Evolutionary conservation across 92 coral and sea anemone genomes (phyloP).

Genomic region (Blastomussa wellsi): DNA sequence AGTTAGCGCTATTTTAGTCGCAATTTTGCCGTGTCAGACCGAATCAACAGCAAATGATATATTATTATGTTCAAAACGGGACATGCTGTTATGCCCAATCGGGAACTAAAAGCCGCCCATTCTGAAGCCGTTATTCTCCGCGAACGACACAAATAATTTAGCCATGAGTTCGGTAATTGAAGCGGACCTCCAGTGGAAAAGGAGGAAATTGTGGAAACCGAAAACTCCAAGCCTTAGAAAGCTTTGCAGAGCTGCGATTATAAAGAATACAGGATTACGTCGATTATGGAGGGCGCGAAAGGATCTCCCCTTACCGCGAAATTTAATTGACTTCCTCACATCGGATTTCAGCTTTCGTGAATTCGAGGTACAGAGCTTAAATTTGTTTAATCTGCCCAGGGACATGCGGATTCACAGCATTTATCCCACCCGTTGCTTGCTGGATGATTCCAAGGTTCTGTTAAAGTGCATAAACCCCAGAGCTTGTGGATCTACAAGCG

Average conservation of each 20-base stretch:
- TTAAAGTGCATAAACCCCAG: constrained; percentile 63
- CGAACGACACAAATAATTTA: neutral
- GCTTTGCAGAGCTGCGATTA: constrained; percentile 55
- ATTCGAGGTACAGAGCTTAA: constrained; percentile 49
- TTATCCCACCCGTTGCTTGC: constrained; percentile 56
- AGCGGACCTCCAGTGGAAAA: constrained; percentile 19
- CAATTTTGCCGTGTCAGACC: constrained; percentile 33
- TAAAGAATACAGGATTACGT: constrained; percentile 38
- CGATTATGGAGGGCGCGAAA: constrained; percentile 52
- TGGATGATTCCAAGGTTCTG: constrained; percentile 63
- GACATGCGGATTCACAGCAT: constrained; percentile 59
- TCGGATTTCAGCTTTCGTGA: constrained; percentile 56
- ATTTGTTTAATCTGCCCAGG: constrained; percentile 49
- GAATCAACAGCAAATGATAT: constrained; percentile 48
- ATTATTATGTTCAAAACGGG: constrained; percentile 37
- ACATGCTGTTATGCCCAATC: constrained; percentile 32
- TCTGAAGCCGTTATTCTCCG: neutral
- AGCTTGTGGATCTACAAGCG: constrained; percentile 22
- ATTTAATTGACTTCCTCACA: constrained; percentile 54
- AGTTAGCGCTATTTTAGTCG: constrained; percentile 19
- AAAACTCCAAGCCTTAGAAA: constrained; percentile 34
- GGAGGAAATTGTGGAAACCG: constrained; percentile 16
- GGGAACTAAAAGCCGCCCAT: constrained; percentile 7
- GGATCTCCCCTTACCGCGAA: constrained; percentile 64
- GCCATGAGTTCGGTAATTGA: constrained; percentile 15